Base-by-base conservation (phyloP, 2,797 vertebrate species). In the Aldrovandia affinis region DNA sequence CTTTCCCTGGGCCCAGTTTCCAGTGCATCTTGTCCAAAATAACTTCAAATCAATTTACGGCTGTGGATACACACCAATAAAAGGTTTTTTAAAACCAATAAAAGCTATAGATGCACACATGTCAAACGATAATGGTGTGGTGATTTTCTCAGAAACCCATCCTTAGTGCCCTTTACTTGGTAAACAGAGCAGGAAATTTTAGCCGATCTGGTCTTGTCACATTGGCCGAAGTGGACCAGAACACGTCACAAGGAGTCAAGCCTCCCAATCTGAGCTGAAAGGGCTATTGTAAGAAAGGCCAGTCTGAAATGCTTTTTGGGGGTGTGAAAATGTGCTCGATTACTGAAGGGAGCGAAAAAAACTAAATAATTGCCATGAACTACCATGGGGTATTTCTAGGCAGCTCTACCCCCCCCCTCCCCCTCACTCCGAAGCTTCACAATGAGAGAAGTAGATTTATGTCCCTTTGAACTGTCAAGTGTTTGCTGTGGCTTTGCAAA, bases 251-350 rank as follows among this genome's bases (percentile, higher is more conserved):
- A 36, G 33, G 47, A 47, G 28, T 42, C 30, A 39, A 55, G 79
- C 65, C 42, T 33, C 36, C 61, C 14, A 47, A 15, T 36, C 42
- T 22, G 44, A 59, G 18, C 55, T 81, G 84, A 82, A 85, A 81
- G 80, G 54, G 54, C 50, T 81, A 81, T 78, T 85, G 84, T 85
- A 18, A 50, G 68, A 77, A 44, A 55, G 55, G 73, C 52, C 10
- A 9, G 65, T 47, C 28, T 61, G 63, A 55, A 20, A 81, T 85
- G 44, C 59, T 47, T 81, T 80, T 75, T 77, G 84, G 65, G 55
- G 84, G 80, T 77, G 80, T 63, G 55, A 33, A 78, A 54, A 81
- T 44, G n/a, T 61, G 42, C 28, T 59, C 14, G 44, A 59, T 50
- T 39, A 81, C 39, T 47, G 14, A 25, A 47, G 20, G 22, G 57